Evolutionary conservation across 1,140 invertebrate genomes (phyloP).

Genomic region (Piezodorus guildinii): DNA sequence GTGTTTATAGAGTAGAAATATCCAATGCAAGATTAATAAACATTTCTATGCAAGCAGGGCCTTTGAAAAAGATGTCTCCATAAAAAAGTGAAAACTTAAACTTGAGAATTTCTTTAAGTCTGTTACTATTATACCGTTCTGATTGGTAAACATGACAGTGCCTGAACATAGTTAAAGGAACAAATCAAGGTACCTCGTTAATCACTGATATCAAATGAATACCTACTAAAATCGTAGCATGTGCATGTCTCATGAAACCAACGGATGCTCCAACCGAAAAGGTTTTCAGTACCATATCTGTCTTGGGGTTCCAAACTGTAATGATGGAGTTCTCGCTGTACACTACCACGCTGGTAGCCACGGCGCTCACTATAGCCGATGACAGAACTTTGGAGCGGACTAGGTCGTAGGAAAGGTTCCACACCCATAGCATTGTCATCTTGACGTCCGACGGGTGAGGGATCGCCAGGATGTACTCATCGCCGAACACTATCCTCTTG

Average conservation of each 20-base stretch:
- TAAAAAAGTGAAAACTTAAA: no score
- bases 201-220: no score
- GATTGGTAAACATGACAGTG: no score
- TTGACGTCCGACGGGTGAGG: not conserved
- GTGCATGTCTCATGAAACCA: conserved; percentile 1
- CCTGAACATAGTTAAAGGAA: no score
- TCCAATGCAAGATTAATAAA: no score
- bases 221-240: not conserved
- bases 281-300: not conserved
- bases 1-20: no score
- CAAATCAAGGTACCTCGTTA: no score
- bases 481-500: not conserved
- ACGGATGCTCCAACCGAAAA: not conserved
- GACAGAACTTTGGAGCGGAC: not conserved
- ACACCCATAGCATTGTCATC: not conserved
- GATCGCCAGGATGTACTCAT: not conserved
- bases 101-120: no score
- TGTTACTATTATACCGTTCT: no score
- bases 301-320: conserved; percentile 6
- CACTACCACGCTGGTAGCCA: not conserved
- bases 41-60: no score
- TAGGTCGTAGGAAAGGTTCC: not conserved
- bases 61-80: no score
- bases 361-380: not conserved
- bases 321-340: not conserved